Percentiles rank a stretch among this genome's conserved stretches.
These are phyloP conservation scores for Ceratitis capitata DNA, from an alignment of 1,140 invertebrate genomes.

Conservation along the genomic window DNA sequence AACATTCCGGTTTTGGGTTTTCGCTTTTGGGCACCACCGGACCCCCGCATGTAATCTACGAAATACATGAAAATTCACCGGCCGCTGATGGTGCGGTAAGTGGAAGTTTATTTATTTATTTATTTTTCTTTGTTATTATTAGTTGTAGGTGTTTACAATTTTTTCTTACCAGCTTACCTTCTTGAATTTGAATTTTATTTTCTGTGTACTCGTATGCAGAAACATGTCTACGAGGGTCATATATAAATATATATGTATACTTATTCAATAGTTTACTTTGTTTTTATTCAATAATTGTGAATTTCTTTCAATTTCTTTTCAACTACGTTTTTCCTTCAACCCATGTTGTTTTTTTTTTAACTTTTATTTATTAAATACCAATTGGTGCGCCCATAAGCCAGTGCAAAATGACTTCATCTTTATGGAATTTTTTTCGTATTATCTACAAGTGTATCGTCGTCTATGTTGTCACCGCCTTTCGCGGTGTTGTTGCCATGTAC, in stretches of 20 bases:
- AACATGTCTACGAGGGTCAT: neutral
- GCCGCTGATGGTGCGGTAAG: constrained; percentile 88
- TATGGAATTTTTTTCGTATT: neutral
- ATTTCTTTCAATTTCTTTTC: neutral
- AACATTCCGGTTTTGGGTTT: constrained; percentile 87
- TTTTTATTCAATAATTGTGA: neutral
- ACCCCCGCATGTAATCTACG: constrained; percentile 89
- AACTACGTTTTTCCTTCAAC: neutral
- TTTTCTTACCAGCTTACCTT: neutral
- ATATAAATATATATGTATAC: neutral
- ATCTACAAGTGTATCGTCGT: neutral
- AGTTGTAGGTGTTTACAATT: neutral
- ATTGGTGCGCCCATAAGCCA: neutral
- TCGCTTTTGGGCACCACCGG: constrained; percentile 87
- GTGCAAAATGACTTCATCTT: constrained; percentile 24
- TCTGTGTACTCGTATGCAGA: neutral
- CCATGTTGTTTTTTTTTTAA: neutral
- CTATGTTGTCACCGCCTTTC: neutral
- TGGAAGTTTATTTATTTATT: no score
- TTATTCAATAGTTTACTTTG: no score
- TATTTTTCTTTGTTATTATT: neutral
- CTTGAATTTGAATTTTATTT: neutral
- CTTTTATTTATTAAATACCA: neutral
- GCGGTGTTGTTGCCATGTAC: neutral
- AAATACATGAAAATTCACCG: constrained; percentile 90